These are phyloP conservation scores for Dermolepida albohirtum DNA, from an alignment of 2,888 invertebrate genomes.

Conservation along the genomic window DNA sequence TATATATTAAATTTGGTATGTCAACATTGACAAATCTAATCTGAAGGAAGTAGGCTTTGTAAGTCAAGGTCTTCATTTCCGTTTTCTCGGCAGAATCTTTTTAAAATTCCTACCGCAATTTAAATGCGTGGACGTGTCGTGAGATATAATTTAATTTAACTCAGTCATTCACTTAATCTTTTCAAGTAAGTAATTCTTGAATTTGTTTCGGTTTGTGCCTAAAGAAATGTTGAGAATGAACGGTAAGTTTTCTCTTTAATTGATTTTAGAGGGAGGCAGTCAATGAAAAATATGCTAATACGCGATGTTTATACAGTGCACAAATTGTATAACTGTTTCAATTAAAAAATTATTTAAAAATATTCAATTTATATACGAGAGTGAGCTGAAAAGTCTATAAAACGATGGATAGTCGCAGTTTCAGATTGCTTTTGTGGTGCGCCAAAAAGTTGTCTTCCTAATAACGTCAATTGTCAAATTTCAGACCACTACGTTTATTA, in stretches of 20 bases:
- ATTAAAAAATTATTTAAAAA: too few relatives aligned
- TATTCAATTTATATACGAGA: too few relatives aligned
- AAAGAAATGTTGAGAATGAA: slow-evolving; percentile 4
- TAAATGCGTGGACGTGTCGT: background rate
- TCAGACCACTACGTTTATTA: too few relatives aligned
- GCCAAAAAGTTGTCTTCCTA: too few relatives aligned
- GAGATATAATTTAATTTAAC: background rate
- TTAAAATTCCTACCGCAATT: slow-evolving; percentile 3
- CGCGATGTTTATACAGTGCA: background rate
- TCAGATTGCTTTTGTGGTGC: too few relatives aligned
- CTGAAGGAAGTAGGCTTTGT: slow-evolving; percentile 23
- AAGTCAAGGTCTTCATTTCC: slow-evolving; percentile 31
- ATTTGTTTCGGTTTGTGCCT: background rate
- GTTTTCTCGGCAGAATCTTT: slow-evolving; percentile 23
- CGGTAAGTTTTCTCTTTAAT: slow-evolving; percentile 4
- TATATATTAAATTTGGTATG: background rate
- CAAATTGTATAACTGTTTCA: too few relatives aligned
- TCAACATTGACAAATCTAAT: background rate
- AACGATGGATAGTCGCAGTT: too few relatives aligned
- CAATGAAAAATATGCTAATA: background rate
- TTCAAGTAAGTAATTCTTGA: background rate
- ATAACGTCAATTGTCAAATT: too few relatives aligned
- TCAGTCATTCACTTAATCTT: background rate
- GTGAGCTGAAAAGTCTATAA: too few relatives aligned
- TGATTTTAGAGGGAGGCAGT: background rate